Evolutionary conservation across 2,797 vertebrate species (phyloP), one percentile per base, ranked within the genome.

Genomic region (Neomorphus geoffroyi): DNA sequence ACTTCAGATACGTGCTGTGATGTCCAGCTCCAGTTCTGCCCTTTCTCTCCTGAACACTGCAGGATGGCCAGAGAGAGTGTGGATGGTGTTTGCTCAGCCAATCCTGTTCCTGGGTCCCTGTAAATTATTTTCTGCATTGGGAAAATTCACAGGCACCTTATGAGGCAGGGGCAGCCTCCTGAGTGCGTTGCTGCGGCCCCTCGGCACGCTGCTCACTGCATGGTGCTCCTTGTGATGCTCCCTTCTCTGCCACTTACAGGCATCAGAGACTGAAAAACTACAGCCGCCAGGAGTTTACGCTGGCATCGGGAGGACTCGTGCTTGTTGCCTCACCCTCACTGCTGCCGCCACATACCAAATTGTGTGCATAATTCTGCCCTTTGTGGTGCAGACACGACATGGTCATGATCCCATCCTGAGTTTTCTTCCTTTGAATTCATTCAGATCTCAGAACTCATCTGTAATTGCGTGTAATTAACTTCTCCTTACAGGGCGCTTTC

Each of bases 1-100:
- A 10, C 26, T 24, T 18, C 4, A 71, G 33, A 18, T 41, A 71
- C 2, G 1, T 8, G 69, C 51, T 18, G 30, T 6, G 1, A 2
- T 1, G 13, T 7, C 74, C 80, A 45, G 39, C 74, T 53, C 53
- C 48, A 7, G 46, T 4, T 51, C 66, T 39, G 53, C 21, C 60
- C 71, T 58, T 54, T 33, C 64, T 57, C 74, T 43, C 39, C 66
- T 2, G 12, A 45, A 30, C 8, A 2, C 18, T 30, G 53, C 81
- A 67, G 70, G 30, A 3, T 35, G 79, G 37, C 48, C 84, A 57
- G 50, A 28, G 46, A 30, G 17, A 3, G 46, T 1, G 27, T 24
- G 33, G 12, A 67, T 5, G 5, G 19, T 2, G 6, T 41, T 45
- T 53, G 50, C 77, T 46, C 19, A 5, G 26, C 17, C 77, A 53